phyloP scores from a whole-genome alignment of 1,140 invertebrate species.

The Diorhabda carinulata region DNA sequence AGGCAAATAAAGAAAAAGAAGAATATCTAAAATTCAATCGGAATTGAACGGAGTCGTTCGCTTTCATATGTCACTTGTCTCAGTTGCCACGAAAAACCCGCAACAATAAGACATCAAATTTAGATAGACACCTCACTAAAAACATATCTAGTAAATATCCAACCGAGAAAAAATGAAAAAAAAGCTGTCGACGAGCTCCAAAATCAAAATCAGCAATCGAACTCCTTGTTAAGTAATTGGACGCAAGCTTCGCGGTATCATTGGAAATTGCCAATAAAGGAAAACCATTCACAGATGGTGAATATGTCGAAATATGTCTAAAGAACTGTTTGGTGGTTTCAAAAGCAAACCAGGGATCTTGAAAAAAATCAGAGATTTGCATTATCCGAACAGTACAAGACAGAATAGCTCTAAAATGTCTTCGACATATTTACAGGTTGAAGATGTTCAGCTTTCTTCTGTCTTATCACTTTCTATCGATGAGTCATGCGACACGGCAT shows the following conservation, averaged over 20 bases:
- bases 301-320: conserved; percentile 37
- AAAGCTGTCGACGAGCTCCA: conserved; percentile 40
- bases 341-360: conserved; percentile 39
- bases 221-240: conserved; percentile 38
- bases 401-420: conserved; percentile 36
- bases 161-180: not conserved
- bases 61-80: conserved; percentile 30
- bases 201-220: conserved; percentile 31
- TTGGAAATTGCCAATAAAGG: conserved; percentile 23
- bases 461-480: conserved; percentile 36
- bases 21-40: conserved; percentile 34
- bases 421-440: conserved; percentile 23
- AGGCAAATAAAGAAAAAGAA: not conserved
- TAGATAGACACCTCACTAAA: conserved; percentile 31
- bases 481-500: conserved; percentile 38
- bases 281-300: conserved; percentile 42
- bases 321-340: conserved; percentile 40
- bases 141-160: conserved; percentile 10
- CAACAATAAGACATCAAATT: conserved; percentile 36
- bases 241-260: conserved; percentile 36
- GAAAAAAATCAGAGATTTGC: conserved; percentile 39
- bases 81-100: conserved; percentile 30
- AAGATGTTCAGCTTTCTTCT: conserved; percentile 26
- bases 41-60: conserved; percentile 32
- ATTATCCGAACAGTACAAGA: conserved; percentile 38